These are phyloP conservation scores for Spermophilus dauricus DNA, from an alignment of 2,113 vertebrate species.

Conservation along the genomic window DNA sequence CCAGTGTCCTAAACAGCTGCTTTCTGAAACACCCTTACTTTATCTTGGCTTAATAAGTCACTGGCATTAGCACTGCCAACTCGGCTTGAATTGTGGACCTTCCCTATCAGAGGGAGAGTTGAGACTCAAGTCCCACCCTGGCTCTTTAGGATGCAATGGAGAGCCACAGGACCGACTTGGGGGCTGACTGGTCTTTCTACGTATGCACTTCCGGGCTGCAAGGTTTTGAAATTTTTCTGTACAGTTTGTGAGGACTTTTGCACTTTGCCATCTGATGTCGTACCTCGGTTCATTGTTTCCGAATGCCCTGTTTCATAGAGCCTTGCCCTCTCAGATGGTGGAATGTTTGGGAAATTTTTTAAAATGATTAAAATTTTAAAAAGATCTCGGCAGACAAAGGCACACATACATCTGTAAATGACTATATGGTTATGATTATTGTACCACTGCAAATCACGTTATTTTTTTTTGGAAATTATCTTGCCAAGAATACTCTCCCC, in stretches of 20 bases:
- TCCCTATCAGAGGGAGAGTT: slow-evolving; percentile 72
- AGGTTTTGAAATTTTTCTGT: slow-evolving; percentile 93
- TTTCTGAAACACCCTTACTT: slow-evolving; percentile 80
- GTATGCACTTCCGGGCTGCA: slow-evolving; percentile 93
- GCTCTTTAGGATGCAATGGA: slow-evolving; percentile 74
- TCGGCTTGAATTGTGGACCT: slow-evolving; percentile 77
- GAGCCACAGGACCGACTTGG: slow-evolving; percentile 76
- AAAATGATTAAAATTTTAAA: slow-evolving; percentile 9
- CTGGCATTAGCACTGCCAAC: slow-evolving; percentile 83
- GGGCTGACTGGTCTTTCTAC: slow-evolving; percentile 90
- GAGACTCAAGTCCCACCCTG: slow-evolving; percentile 74
- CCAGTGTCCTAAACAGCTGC: slow-evolving; percentile 85
- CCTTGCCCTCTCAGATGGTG: slow-evolving; percentile 85
- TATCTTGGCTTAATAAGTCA: slow-evolving; percentile 85
- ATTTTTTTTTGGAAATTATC: slow-evolving; percentile 77
- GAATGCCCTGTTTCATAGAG: slow-evolving; percentile 91
- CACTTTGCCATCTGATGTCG: slow-evolving; percentile 87
- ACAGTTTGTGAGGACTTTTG: slow-evolving; percentile 92
- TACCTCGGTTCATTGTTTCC: slow-evolving; percentile 86
- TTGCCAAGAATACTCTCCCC: background rate
- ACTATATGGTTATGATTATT: slow-evolving; percentile 82
- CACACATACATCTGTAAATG: slow-evolving; percentile 70
- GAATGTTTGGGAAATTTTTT: slow-evolving; percentile 64
- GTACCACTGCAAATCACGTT: slow-evolving; percentile 85
- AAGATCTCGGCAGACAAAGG: slow-evolving; percentile 74